phyloP scores from a whole-genome alignment of 2,797 vertebrate species.

The Acanthurus tractus region DNA sequence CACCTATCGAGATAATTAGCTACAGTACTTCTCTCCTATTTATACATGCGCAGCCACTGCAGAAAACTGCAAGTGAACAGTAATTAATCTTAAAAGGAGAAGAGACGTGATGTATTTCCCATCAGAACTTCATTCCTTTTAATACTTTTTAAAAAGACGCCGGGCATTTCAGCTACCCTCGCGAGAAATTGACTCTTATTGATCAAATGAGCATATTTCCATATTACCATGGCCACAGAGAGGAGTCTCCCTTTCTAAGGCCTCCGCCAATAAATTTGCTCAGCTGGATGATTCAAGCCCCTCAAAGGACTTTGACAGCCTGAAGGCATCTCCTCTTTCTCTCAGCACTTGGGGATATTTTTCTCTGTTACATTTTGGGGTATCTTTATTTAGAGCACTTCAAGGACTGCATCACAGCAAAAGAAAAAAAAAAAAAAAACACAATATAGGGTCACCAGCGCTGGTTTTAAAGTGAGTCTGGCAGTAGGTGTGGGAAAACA shows the following conservation, averaged over 20 bases:
- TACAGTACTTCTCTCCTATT: constrained; percentile 68
- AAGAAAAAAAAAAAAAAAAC: background rate
- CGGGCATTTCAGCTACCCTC: constrained; percentile 42
- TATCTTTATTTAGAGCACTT: constrained; percentile 47
- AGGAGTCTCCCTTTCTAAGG: constrained; percentile 35
- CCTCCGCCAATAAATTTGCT: constrained; percentile 57
- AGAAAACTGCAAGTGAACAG: constrained; percentile 56
- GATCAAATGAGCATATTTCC: constrained; percentile 73
- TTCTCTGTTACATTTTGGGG: constrained; percentile 28
- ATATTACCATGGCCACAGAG: constrained; percentile 58
- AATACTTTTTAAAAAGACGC: constrained; percentile 38
- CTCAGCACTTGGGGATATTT: constrained; percentile 37
- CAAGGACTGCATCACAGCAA: constrained; percentile 11
- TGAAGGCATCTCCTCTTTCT: constrained; percentile 56
- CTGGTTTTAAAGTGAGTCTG: constrained; percentile 38
- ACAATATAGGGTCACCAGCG: constrained; percentile 32
- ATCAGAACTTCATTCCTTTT: constrained; percentile 43
- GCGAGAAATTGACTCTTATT: constrained; percentile 56
- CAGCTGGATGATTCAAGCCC: constrained; percentile 58
- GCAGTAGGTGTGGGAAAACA: constrained; percentile 25
- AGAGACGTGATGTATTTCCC: constrained; percentile 45
- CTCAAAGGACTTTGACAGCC: constrained; percentile 62
- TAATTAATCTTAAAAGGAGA: constrained; percentile 73
- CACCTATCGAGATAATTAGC: constrained; percentile 78
- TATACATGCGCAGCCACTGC: constrained; percentile 55